Conservation (phyloP, 2,888 invertebrate species). For the Cephus sareptanus region DNA sequence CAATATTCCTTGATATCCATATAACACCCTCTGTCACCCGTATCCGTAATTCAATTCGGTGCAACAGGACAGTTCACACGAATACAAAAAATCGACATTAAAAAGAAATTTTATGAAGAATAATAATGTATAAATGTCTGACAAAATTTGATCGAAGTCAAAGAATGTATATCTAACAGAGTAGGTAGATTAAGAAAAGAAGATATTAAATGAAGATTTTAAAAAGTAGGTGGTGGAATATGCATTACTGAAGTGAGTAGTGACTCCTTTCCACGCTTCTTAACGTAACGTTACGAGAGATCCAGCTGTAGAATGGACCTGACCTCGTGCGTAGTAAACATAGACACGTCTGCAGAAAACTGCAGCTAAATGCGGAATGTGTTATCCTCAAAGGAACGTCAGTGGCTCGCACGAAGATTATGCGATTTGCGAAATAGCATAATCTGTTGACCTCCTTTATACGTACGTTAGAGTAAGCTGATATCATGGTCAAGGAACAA, state of each 20-base stretch:
- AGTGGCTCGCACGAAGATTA: neutral
- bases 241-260: neutral
- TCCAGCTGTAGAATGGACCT: neutral
- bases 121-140: too few species aligned
- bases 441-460: neutral
- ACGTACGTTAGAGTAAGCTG: neutral
- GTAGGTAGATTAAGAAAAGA: neutral
- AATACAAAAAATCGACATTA: too few species aligned
- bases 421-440: neutral
- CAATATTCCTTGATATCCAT: too few species aligned
- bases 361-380: neutral
- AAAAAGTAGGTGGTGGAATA: neutral
- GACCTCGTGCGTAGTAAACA: neutral
- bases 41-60: too few species aligned
- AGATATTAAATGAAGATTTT: neutral
- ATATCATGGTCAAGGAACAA: neutral
- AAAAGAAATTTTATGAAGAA: too few species aligned
- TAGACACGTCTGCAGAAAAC: neutral
- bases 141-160: too few species aligned
- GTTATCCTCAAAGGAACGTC: neutral
- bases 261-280: neutral
- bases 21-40: too few species aligned
- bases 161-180: neutral
- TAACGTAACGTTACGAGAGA: neutral
- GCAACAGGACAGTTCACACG: too few species aligned